A percentile compares a stretch with the other conserved stretches of the same genome.
Evolutionary conservation across 2,797 vertebrate genomes (phyloP).

Genomic region (Botia almorhae): DNA sequence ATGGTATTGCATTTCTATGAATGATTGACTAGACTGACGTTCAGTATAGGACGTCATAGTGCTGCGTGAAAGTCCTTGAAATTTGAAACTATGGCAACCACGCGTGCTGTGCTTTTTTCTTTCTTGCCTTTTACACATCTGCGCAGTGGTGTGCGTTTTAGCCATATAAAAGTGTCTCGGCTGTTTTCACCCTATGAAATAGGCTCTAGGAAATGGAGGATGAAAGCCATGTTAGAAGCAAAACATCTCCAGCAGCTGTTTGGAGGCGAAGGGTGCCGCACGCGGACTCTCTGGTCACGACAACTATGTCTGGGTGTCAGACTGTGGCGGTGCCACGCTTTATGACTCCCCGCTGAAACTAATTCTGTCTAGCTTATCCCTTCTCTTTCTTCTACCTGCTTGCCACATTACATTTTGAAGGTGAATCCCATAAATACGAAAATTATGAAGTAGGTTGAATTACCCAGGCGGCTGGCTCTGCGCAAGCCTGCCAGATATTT

Average conservation of each 20-base stretch:
- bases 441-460: constrained; percentile 80
- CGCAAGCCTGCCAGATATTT: constrained; percentile 63
- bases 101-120: neutral
- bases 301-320: constrained; percentile 68
- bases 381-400: constrained; percentile 65
- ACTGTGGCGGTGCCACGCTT: constrained; percentile 73
- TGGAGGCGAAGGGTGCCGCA: constrained; percentile 68
- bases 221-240: constrained; percentile 20
- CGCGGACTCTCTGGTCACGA: constrained; percentile 67
- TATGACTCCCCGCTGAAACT: constrained; percentile 67
- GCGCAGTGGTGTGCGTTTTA: neutral
- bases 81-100: neutral
- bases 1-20: neutral
- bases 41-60: neutral
- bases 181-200: constrained; percentile 12
- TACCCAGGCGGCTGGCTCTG: constrained; percentile 62
- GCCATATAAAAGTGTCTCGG: neutral
- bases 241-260: constrained; percentile 65
- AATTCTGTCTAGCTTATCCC: constrained; percentile 30
- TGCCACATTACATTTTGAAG: constrained; percentile 83
- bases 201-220: neutral
- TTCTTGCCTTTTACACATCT: constrained; percentile 14
- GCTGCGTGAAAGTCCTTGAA: constrained; percentile 15
- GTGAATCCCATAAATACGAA: constrained; percentile 82
- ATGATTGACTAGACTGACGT: neutral